Conservation (phyloP, 2,797 vertebrate species). For the Scomberomorus guttatus region DNA sequence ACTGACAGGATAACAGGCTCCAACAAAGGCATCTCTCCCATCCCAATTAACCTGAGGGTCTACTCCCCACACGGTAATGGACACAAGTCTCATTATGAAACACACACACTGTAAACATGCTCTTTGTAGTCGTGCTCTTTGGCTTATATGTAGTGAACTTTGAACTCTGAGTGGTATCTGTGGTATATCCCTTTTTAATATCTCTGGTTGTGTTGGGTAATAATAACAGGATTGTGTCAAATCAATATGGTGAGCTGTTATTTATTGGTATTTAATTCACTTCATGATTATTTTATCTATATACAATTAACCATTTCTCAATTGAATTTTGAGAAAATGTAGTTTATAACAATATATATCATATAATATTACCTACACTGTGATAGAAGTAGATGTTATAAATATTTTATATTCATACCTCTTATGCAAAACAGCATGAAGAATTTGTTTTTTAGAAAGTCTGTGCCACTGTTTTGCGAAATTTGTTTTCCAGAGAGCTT, state of each 20-base stretch:
- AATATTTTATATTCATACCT: neutral
- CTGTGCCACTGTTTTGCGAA: neutral
- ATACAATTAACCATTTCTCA: neutral
- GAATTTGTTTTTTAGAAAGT: no score
- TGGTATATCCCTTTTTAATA: neutral
- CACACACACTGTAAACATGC: neutral
- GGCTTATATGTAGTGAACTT: neutral
- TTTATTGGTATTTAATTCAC: neutral
- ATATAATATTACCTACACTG: neutral
- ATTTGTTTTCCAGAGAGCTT: neutral
- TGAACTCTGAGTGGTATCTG: no score
- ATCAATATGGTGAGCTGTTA: neutral
- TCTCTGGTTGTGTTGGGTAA: neutral
- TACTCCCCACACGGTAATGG: slow-evolving; percentile 93
- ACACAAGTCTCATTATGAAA: slow-evolving; percentile 14
- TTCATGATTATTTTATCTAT: neutral
- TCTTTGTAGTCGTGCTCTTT: neutral
- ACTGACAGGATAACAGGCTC: slow-evolving; percentile 95
- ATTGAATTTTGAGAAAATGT: neutral
- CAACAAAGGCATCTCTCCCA: slow-evolving; percentile 96
- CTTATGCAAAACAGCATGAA: neutral
- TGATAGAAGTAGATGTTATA: neutral
- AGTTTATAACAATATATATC: neutral
- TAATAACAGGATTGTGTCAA: neutral
- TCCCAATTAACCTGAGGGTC: slow-evolving; percentile 96